Evolutionary conservation across 2,888 invertebrate genomes (phyloP).

Genomic region (Heliconius erato): DNA sequence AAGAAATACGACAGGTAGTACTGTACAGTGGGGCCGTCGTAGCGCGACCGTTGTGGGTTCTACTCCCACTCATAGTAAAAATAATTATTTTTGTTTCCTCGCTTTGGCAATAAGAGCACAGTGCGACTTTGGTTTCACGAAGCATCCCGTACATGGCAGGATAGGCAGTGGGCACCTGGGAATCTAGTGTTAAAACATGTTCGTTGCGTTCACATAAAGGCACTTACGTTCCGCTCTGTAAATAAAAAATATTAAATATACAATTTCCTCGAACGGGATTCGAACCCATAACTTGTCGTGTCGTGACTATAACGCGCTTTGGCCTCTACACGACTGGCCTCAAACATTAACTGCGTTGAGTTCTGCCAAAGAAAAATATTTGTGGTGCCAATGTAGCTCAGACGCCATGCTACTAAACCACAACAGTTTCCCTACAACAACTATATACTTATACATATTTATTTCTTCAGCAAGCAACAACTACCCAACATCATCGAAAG

Average conservation of each 20-base stretch:
- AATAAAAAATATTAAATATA: background rate
- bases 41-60: background rate
- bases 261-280: background rate
- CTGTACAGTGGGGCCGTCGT: background rate
- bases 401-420: too few relatives aligned
- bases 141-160: background rate
- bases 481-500: constrained; percentile 62
- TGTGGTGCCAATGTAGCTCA: too few relatives aligned
- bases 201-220: background rate
- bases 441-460: background rate
- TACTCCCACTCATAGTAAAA: background rate
- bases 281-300: background rate
- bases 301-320: background rate
- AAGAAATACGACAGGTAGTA: background rate
- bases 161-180: background rate
- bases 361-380: too few relatives aligned
- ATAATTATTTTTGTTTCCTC: background rate
- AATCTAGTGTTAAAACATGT: background rate
- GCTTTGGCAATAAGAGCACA: background rate
- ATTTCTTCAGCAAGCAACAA: constrained; percentile 60
- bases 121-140: too few relatives aligned
- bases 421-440: background rate
- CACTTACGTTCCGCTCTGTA: background rate
- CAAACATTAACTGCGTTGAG: background rate
- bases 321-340: background rate